Percentiles rank a stretch among this genome's conserved stretches.
Conservation (phyloP, 2,888 invertebrate species). For the Deilephila porcellus region DNA sequence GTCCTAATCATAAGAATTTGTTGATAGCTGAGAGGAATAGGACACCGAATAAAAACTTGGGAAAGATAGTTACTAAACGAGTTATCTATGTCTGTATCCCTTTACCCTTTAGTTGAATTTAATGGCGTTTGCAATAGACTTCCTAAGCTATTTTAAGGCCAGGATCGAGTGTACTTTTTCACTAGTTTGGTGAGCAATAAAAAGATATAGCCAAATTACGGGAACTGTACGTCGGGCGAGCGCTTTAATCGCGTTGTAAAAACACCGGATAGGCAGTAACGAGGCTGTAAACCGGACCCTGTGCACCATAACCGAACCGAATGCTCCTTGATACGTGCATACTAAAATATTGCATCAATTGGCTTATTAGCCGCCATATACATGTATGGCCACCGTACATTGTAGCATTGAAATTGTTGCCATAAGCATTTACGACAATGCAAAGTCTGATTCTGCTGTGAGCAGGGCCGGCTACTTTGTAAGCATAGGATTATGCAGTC, state of each 20-base stretch:
- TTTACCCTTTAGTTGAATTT: neutral
- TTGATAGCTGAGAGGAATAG: neutral
- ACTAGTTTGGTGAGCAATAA: slow-evolving; percentile 57
- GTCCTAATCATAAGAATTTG: neutral
- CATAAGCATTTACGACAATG: slow-evolving; percentile 8
- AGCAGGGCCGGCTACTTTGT: neutral
- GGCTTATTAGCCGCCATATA: slow-evolving; percentile 19
- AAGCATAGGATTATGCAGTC: neutral
- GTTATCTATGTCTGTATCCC: neutral
- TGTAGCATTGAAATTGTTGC: slow-evolving; percentile 22
- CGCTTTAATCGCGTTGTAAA: slow-evolving; percentile 79
- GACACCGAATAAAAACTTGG: neutral
- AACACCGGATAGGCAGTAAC: slow-evolving; percentile 74
- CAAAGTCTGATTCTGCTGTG: neutral
- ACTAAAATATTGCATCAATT: slow-evolving; percentile 46
- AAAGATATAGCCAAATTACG: slow-evolving; percentile 78
- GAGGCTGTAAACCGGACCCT: slow-evolving; percentile 73
- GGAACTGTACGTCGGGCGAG: slow-evolving; percentile 64
- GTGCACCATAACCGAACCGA: slow-evolving; percentile 58
- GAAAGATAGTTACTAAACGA: neutral
- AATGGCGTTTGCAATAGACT: too few relatives aligned
- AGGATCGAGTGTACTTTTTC: neutral
- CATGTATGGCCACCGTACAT: neutral
- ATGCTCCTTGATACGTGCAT: slow-evolving; percentile 53
- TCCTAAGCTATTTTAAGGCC: neutral